Evolutionary conservation across 1,140 invertebrate species (phyloP).

Genomic region (Drosophila serrata): DNA sequence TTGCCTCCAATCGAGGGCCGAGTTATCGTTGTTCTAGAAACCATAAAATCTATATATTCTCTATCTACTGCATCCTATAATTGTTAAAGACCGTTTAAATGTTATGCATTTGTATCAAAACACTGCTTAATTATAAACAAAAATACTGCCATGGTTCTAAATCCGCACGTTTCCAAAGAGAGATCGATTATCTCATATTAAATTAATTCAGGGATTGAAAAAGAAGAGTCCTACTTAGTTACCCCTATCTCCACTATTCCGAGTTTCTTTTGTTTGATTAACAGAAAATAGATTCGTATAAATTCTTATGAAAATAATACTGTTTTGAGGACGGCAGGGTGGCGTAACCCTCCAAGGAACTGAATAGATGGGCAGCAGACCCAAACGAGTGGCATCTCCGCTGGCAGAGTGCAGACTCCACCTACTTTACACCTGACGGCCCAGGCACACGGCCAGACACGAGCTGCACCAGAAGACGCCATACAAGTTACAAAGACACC

Average conservation of each 20-base stretch:
- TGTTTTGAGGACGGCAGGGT: background rate
- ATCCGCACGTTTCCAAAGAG: no score
- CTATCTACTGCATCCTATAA: no score
- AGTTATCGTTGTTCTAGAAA: no score
- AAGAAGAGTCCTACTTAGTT: background rate
- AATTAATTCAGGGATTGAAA: background rate
- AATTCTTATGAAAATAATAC: background rate
- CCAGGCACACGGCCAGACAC: conserved; percentile 14
- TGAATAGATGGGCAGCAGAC: conserved; percentile 12
- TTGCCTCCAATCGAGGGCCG: no score
- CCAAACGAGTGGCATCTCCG: conserved; percentile 13
- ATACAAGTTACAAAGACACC: conserved; percentile 25
- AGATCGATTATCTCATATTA: no score
- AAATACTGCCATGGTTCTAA: no score
- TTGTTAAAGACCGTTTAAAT: no score
- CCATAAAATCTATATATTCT: no score
- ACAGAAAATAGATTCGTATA: background rate
- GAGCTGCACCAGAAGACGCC: conserved; percentile 21
- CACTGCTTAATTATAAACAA: no score
- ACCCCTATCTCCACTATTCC: background rate
- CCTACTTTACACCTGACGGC: conserved; percentile 49
- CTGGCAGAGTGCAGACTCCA: conserved; percentile 27
- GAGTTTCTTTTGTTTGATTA: background rate
- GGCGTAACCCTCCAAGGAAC: background rate
- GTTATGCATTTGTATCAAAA: no score